phyloP scores from a whole-genome alignment of 1,140 invertebrate species.

The Halesus radiatus region DNA sequence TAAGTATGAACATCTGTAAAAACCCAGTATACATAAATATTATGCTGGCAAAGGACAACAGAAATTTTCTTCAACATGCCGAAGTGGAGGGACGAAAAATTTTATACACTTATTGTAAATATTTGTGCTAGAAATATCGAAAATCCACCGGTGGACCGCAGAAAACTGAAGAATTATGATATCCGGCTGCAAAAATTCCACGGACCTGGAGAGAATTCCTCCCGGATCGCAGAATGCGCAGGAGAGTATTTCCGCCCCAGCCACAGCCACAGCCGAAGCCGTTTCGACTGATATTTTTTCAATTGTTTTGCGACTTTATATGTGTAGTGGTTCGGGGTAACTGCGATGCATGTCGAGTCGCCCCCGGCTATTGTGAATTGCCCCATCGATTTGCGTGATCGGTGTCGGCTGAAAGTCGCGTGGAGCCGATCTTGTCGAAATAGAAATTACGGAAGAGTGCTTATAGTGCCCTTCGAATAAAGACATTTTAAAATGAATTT shows the following conservation, averaged over 20 bases:
- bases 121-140: too few species aligned
- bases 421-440: background rate
- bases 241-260: background rate
- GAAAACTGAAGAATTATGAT: slow-evolving; percentile 7
- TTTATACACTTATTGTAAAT: too few species aligned
- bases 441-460: too few species aligned
- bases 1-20: too few species aligned
- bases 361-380: slow-evolving; percentile 7
- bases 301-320: background rate
- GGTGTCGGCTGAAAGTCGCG: background rate
- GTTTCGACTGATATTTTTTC: slow-evolving; percentile 16
- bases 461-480: too few species aligned
- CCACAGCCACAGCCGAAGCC: too few species aligned
- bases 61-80: too few species aligned
- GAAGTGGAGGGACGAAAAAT: too few species aligned
- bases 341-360: background rate
- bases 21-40: too few species aligned
- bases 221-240: background rate
- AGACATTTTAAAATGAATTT: too few species aligned
- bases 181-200: background rate
- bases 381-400: slow-evolving; percentile 15
- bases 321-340: background rate
- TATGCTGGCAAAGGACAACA: too few species aligned
- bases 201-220: background rate
- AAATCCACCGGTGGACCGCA: background rate